phyloP scores from a whole-genome alignment of 2,888 invertebrate genomes.

The Amphipoea oculea region DNA sequence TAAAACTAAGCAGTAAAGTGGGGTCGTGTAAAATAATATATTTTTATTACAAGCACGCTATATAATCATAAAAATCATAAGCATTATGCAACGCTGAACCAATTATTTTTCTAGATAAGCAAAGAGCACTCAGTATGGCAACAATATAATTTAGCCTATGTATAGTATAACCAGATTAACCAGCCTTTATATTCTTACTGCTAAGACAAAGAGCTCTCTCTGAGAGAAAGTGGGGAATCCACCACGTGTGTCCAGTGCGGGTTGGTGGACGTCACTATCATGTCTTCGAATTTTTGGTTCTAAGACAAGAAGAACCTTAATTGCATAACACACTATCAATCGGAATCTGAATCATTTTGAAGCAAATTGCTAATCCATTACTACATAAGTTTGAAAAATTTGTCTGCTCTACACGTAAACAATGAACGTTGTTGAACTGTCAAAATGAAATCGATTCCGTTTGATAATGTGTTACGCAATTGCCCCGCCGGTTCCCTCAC shows the following conservation, averaged over 20 bases:
- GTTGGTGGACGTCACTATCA: not conserved
- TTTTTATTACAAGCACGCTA: slow-evolving; percentile 48
- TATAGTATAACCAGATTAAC: not conserved
- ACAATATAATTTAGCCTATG: not conserved
- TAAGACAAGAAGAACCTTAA: not conserved
- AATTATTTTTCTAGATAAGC: slow-evolving; percentile 29
- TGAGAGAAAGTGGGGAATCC: not conserved
- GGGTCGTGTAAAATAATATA: slow-evolving; percentile 25
- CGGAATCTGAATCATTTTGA: no score
- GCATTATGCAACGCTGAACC: slow-evolving; percentile 20
- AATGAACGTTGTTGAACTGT: no score
- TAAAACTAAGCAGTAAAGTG: slow-evolving; percentile 27
- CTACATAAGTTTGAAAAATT: no score
- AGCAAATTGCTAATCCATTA: no score
- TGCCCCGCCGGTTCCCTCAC: no score
- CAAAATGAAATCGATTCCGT: no score
- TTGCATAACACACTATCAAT: no score
- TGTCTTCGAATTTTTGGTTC: not conserved
- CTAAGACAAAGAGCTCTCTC: not conserved
- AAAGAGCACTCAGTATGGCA: not conserved
- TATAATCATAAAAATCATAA: slow-evolving; percentile 48
- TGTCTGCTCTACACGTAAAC: no score
- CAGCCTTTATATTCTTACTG: not conserved
- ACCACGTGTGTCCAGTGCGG: no score
- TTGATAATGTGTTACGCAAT: no score